Evolutionary conservation across 2,797 vertebrate genomes (phyloP), one percentile per base, ranked within the genome.

Genomic region (Mormyrops attenuatus): DNA sequence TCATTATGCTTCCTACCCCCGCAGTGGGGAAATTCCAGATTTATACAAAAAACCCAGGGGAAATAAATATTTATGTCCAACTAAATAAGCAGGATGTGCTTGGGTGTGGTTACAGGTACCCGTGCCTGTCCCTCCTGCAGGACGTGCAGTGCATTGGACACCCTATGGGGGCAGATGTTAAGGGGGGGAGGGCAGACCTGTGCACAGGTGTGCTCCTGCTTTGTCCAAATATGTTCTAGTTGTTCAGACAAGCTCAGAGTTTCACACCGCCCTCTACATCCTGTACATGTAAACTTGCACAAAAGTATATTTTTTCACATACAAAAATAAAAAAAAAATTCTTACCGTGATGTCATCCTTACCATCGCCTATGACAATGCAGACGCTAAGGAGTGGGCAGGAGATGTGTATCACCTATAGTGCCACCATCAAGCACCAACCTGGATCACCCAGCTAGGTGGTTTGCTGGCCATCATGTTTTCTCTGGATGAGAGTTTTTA

Each of bases 61-160:
- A 82, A 82, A 82, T 82, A 82, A 82, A 82, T 82, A 34, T 82
- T 82, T 82, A 82, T 82, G 17, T 47, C 41, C 77, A 20, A 22
- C 41, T 47, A 82, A 82, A 82, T 47, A 82, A 82, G 77, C 77
- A 82, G 77, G 41, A 82, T 47, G 41, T 82, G 38, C 8, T 73
- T 17, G 66, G 66, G 13, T 1, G 30, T 73, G 66, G 73, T 30
- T n/a, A 44, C 0, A 0, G 20, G 38, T 47, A 47, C 38, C 41
- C 38, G 2, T 82, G 38, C 7, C 77, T 82, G 77, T 20, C 41
- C 41, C 38, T 44, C 41, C 77, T n/a, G 41, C 41, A 82, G 41
- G 77, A 22, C 2, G 0, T n/a, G 77, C 77, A 44, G 41, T 47
- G 7, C 5, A 2, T 47, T n/a, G 38, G 73, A 44, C 9, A 34